These are phyloP conservation scores for Arvicola amphibius DNA, from an alignment of 2,797 vertebrate species.

Conservation along the genomic window DNA sequence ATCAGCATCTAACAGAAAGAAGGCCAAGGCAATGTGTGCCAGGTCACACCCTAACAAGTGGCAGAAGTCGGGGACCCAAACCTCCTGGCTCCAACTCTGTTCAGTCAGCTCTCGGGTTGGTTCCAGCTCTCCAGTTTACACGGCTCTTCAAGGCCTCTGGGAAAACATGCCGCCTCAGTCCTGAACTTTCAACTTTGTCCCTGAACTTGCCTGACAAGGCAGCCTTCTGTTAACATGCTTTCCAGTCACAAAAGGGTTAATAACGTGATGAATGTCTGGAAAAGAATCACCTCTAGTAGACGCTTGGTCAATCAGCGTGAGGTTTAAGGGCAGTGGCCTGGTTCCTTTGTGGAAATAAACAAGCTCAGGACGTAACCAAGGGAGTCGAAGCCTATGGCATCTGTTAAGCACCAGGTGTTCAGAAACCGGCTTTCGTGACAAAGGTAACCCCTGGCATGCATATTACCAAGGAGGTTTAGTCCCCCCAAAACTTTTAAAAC, in stretches of 20 bases:
- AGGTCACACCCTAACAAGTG: not conserved
- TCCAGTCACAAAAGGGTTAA: slow-evolving; percentile 2
- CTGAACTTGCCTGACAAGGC: not conserved
- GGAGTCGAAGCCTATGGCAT: not conserved
- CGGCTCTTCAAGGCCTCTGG: not conserved
- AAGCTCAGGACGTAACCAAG: not conserved
- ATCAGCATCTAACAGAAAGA: not conserved
- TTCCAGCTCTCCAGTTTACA: not conserved
- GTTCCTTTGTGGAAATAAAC: not conserved
- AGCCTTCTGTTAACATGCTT: not conserved
- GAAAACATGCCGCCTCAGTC: not conserved
- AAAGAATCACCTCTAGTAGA: not conserved
- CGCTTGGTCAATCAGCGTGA: not conserved
- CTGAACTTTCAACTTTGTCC: not conserved
- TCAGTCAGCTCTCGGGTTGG: not conserved
- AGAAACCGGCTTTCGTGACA: not conserved
- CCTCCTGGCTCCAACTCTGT: not conserved
- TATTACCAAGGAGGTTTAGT: not conserved
- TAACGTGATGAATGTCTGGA: not conserved
- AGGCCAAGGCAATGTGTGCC: not conserved
- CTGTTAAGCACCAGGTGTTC: not conserved
- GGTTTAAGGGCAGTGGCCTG: not conserved
- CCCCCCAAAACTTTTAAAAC: not conserved
- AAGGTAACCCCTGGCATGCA: not conserved
- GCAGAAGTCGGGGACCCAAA: not conserved